phyloP scores from a whole-genome alignment of 2,113 vertebrate genomes.

The Brevimyrus niger region DNA sequence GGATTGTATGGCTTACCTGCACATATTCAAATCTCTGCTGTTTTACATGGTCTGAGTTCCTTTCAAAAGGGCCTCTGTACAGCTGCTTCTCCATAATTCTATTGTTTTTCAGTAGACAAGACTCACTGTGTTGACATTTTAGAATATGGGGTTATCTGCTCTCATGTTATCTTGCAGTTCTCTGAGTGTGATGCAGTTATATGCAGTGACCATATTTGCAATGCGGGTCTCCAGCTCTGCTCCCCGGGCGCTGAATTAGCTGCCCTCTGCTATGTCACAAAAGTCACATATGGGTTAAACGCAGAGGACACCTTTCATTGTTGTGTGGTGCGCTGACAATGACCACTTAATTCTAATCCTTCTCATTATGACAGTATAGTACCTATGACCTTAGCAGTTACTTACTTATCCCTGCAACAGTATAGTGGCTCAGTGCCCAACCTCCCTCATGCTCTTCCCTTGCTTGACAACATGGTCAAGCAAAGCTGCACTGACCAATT shows the following conservation, averaged over 20 bases:
- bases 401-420: not conserved
- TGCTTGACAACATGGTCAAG: not conserved
- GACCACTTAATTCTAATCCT: too few species aligned
- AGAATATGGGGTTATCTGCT: slow-evolving; percentile 1
- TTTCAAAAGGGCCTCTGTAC: not conserved
- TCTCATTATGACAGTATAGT: not conserved
- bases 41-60: not conserved
- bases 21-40: not conserved
- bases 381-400: not conserved
- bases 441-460: slow-evolving; percentile 7
- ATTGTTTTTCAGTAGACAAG: slow-evolving; percentile 4
- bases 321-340: too few species aligned
- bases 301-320: too few species aligned
- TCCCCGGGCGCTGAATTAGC: too few species aligned
- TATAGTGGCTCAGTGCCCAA: not conserved
- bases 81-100: slow-evolving; percentile 1
- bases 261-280: too few species aligned
- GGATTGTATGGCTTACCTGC: not conserved
- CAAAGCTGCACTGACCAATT: not conserved
- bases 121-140: not conserved
- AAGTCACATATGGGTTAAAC: too few species aligned
- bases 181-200: not conserved
- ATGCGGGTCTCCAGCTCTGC: not conserved
- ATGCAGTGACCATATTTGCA: not conserved
- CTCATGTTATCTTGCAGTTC: not conserved